Evolutionary conservation across 2,888 invertebrate genomes (phyloP), one percentile per base, ranked within the genome.

Genomic region (Noctua comes): DNA sequence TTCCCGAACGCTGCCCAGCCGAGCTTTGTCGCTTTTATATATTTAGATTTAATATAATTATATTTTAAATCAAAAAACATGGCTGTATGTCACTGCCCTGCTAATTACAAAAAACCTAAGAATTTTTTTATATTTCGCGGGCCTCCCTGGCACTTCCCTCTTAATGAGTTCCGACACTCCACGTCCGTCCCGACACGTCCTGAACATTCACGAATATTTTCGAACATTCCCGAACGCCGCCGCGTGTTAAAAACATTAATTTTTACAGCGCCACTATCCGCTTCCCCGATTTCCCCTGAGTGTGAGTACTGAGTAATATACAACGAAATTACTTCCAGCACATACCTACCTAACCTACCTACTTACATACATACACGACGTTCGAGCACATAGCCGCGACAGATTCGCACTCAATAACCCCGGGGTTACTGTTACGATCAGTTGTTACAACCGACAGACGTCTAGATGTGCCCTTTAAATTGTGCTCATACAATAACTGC

Each of bases 261-360:
- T 68, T 69, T 69, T 46, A 69, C 36, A 80, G 24, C 69, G 51
- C 57, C 46, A 80, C 64, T 82, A 74, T 70, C 40, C 27, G 57
- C 66, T 82, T 48, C 27, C 21, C 8, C 76, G 70, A 74, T 82
- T 82, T 82, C 86, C 86, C 86, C 46, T 40, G 86, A 82, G 73
- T 62, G 51, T 40, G 27, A 46, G 46, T 57, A 68, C 68, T 62
- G 65, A 62, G 31, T 40, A 65, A 79, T 76, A 82, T 48, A 68
- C 59, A 48, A 48, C 43, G 36, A 43, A 79, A 66, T 69, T 46
- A 66, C 31, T n/a, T 8, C 16, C 51, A 80, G 69, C 64, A 40
- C 68, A 46, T 51, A 27, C 8, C 0, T 31, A 82, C n/a, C n/a
- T n/a, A n/a, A n/a, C n/a, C n/a, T n/a, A n/a, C n/a, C n/a, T 48